These are phyloP conservation scores for Ceuthmochares aereus DNA, from an alignment of 2,113 vertebrate species.

Conservation along the genomic window DNA sequence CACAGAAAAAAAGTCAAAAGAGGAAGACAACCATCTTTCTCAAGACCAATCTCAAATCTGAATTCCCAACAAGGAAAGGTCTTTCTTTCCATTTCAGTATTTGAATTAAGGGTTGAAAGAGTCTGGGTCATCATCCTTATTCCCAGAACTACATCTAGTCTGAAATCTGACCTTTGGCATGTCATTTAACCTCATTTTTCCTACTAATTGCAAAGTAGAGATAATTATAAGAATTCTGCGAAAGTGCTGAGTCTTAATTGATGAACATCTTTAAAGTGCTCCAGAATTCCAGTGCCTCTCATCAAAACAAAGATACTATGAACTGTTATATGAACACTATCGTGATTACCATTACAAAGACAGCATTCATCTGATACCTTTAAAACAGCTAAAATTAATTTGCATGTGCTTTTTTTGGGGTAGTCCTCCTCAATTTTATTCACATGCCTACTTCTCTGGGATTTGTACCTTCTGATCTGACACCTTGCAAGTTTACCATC, in stretches of 20 bases:
- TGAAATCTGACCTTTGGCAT: neutral
- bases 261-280: neutral
- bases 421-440: neutral
- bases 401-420: neutral
- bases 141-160: neutral
- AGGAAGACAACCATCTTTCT: neutral
- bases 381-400: neutral
- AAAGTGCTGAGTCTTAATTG: neutral
- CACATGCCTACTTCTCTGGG: neutral
- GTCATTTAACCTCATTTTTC: neutral
- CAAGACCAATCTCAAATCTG: neutral
- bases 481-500: neutral
- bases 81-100: neutral
- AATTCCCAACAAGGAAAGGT: neutral
- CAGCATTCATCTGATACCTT: neutral
- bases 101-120: neutral
- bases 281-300: neutral
- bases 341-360: neutral
- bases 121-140: neutral
- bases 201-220: neutral
- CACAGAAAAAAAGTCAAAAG: neutral
- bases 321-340: neutral
- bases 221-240: neutral
- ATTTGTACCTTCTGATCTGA: conserved; percentile 3
- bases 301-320: neutral